Evolutionary conservation across 2,797 vertebrate genomes (phyloP).

Genomic region (Morus bassanus): DNA sequence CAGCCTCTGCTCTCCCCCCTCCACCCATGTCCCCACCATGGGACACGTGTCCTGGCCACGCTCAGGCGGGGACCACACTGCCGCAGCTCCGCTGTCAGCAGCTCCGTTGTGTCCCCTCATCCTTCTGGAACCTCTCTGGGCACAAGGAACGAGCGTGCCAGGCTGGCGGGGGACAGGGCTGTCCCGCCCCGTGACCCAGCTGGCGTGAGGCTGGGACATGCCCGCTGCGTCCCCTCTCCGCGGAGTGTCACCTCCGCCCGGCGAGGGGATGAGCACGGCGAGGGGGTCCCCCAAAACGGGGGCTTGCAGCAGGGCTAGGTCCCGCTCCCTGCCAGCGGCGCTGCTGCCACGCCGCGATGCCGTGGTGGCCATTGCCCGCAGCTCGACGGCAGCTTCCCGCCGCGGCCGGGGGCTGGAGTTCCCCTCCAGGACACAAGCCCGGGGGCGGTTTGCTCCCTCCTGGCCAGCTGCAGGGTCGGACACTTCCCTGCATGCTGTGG

Average conservation of each 20-base stretch:
- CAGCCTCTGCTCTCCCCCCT: neutral
- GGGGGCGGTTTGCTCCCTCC: rapidly evolving
- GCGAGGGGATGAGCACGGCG: rapidly evolving
- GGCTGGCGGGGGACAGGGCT: neutral
- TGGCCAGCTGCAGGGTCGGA: neutral
- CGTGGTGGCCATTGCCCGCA: rapidly evolving
- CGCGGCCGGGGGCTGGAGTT: rapidly evolving
- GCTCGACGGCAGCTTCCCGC: neutral
- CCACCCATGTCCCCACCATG: neutral
- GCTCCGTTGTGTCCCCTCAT: neutral
- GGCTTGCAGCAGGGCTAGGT: no score
- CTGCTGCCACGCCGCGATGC: rapidly evolving
- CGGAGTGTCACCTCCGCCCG: neutral
- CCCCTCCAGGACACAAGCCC: neutral
- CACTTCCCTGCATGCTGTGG: rapidly evolving
- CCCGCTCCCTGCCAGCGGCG: neutral
- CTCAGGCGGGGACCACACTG: neutral
- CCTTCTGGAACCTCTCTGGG: neutral
- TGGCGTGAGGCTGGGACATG: neutral
- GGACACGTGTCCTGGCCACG: neutral
- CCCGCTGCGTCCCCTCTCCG: rapidly evolving
- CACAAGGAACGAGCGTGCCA: neutral
- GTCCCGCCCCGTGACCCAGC: neutral
- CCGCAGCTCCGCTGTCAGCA: neutral
- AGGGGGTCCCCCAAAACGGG: neutral